A percentile compares a stretch with the other conserved stretches of the same genome.
These are phyloP conservation scores for Chromis chromis DNA, from an alignment of 2,797 vertebrate species.

Conservation along the genomic window DNA sequence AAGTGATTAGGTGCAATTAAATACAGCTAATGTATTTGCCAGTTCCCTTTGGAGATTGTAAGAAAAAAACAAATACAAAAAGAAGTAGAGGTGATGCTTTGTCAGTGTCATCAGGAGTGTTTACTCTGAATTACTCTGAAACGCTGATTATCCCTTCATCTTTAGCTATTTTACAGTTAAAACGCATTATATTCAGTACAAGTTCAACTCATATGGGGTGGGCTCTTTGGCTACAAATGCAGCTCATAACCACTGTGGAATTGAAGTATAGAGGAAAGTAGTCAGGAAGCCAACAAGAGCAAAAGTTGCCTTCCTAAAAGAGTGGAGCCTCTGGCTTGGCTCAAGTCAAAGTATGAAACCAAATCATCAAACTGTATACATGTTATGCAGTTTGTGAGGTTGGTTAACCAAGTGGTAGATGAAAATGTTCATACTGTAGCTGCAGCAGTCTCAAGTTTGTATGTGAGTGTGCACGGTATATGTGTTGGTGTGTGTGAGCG, in stretches of 20 bases:
- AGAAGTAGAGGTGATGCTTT: conserved; percentile 86
- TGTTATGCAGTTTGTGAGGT: conserved; percentile 44
- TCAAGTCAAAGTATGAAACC: conserved; percentile 46
- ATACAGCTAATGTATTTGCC: conserved; percentile 89
- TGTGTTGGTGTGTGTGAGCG: background rate
- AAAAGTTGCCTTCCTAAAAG: conserved; percentile 40
- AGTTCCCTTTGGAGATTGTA: conserved; percentile 79
- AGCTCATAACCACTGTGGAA: conserved; percentile 41
- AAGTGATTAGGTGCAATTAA: conserved; percentile 94
- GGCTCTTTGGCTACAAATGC: conserved; percentile 21
- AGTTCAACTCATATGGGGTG: conserved; percentile 9
- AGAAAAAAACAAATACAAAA: conserved; percentile 62
- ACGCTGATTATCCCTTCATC: conserved; percentile 71
- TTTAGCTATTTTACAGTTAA: conserved; percentile 34
- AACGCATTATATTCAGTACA: conserved; percentile 29
- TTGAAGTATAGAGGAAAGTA: conserved; percentile 52
- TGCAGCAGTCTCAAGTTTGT: conserved; percentile 32
- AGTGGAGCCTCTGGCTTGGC: conserved; percentile 72
- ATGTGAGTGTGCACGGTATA: conserved; percentile 13
- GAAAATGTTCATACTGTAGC: conserved; percentile 38
- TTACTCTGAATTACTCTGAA: conserved; percentile 70
- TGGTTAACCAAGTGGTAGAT: conserved; percentile 51
- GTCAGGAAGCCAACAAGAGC: conserved; percentile 47
- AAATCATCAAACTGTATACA: conserved; percentile 44
- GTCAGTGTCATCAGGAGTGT: conserved; percentile 56